Evolutionary conservation across 2,113 vertebrate genomes (phyloP), one percentile per base, ranked within the genome.

Genomic region (Neotoma lepida): DNA sequence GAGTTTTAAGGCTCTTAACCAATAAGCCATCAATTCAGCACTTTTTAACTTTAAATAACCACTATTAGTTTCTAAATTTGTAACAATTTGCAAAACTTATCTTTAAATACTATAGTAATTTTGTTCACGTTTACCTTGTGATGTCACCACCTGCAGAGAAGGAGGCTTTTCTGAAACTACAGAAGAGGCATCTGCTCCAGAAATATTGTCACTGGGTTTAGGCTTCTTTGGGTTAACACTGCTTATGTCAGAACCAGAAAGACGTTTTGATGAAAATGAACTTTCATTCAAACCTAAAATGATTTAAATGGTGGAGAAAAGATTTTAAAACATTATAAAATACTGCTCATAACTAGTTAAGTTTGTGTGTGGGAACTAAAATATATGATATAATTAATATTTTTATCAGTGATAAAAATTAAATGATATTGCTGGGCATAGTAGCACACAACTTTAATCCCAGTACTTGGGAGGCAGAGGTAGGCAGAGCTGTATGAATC

Each of bases 191-290:
- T 49, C 91, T 81, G 64, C 94, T 96, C 93, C 94, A 95, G 90
- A 95, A 98, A 97, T 70, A 9, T 71, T 61, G 71, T 99, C 98
- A 85, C 9, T 91, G 20, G 95, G 56, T 94, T 98, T 98, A 15
- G 97, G 80, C 96, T 98, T 99, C 98, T 99, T 99, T 77, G 93
- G 90, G 77, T 89, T 92, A 85, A 85, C 96, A 94, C 95, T 98
- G 64, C 92, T 94, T 39, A 97, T 97, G 77, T 98, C 98, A 91
- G 96, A 97, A 95, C 95, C 49, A 91, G 97, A 93, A 84, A 88
- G 96, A 88, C 95, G 97, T 97, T 99, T 99, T 92, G 89, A 97
- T 81, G 98, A 73, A 97, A 98, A 97, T 2, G 0, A 76, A 96
- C 78, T 95, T 91, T 97, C 94, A 92, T 71, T 98, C 33, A 82